Conservation (phyloP, 2,797 vertebrate species). For the Peromyscus aztecus region DNA sequence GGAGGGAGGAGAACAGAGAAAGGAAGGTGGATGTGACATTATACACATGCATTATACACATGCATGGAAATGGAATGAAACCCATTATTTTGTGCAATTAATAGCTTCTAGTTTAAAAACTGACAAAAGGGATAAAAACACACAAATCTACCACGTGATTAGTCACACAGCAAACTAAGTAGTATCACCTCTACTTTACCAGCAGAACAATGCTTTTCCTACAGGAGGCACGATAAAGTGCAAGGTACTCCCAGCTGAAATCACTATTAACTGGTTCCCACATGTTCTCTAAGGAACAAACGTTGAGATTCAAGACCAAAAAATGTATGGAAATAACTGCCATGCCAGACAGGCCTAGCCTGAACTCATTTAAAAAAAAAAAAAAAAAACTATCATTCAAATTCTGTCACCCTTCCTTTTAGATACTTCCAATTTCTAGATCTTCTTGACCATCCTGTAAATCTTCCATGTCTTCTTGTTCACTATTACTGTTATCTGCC, state of each 20-base stretch:
- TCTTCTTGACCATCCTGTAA: not conserved
- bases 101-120: not conserved
- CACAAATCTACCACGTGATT: not conserved
- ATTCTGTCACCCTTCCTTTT: not conserved
- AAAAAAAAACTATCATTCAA: not conserved
- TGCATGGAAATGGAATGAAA: not conserved
- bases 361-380: not conserved
- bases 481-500: not conserved
- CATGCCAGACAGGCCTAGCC: not conserved
- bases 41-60: not conserved
- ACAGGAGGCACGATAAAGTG: not conserved
- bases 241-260: constrained; percentile 26
- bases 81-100: not conserved
- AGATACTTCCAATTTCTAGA: not conserved
- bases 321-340: not conserved
- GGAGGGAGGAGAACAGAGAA: not conserved
- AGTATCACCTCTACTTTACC: not conserved
- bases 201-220: not conserved
- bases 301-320: not conserved
- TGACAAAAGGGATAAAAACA: not conserved
- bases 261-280: not conserved
- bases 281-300: not conserved
- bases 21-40: too few species aligned
- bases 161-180: not conserved
- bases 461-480: not conserved